Percentiles rank a stretch among this genome's conserved stretches.
phyloP scores from a whole-genome alignment of 2,888 invertebrate species.

The Sminthurides aquaticus region DNA sequence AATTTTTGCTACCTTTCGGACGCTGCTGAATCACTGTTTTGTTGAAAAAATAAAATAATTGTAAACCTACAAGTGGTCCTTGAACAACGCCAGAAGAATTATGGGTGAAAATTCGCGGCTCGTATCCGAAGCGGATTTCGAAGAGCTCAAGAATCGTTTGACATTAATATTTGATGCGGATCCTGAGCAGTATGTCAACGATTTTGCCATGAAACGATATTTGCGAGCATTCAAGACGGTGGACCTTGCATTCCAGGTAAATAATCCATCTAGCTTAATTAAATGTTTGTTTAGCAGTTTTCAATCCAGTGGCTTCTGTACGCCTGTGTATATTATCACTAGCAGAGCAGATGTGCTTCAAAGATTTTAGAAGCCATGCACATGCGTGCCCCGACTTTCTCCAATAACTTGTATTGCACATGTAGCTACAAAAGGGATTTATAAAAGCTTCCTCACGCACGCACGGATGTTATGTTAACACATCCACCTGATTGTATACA shows the following conservation, averaged over 20 bases:
- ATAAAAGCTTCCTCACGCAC: too few species aligned
- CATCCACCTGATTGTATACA: too few species aligned
- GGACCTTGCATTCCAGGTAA: conserved; percentile 67
- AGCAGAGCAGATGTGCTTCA: background rate
- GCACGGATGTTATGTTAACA: too few species aligned
- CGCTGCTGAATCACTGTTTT: too few species aligned
- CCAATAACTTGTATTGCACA: too few species aligned
- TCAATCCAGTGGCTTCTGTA: background rate
- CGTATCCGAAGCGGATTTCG: conserved; percentile 58
- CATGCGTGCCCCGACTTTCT: too few species aligned
- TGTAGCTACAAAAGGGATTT: too few species aligned
- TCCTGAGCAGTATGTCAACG: conserved; percentile 66
- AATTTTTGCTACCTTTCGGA: too few species aligned
- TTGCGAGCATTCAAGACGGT: conserved; percentile 65
- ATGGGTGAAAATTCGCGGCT: conserved; percentile 27
- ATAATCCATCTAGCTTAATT: conserved; percentile 23
- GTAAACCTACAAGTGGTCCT: too few species aligned
- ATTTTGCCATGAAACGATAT: conserved; percentile 57
- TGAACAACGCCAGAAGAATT: too few species aligned
- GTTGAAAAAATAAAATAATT: too few species aligned
- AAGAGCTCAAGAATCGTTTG: conserved; percentile 63
- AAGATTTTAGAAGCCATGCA: background rate
- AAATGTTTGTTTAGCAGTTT: background rate
- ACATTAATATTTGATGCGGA: conserved; percentile 64
- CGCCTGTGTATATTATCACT: background rate